Evolutionary conservation across 2,888 invertebrate genomes (phyloP), one percentile per base, ranked within the genome.

Genomic region (Aplocera efformata): DNA sequence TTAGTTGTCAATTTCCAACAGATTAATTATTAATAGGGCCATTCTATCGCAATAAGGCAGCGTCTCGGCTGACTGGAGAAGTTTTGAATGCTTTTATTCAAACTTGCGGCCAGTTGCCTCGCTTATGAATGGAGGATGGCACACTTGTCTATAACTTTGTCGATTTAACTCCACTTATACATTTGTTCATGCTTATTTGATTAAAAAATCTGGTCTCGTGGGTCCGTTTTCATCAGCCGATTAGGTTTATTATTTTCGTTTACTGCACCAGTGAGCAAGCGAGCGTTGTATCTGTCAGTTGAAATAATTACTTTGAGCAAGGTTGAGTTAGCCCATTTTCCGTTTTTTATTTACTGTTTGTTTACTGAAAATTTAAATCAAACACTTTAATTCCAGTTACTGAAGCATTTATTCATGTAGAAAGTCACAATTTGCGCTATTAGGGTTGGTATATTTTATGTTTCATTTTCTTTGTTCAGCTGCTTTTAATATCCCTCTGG

Each of bases 81-180:
- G 70, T 82, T 82, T 63, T 67, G 72, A 77, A 77, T 72, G 76
- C 67, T 71, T 76, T 69, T 71, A 76, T 81, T 79, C 64, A 74
- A 82, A 82, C 63, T 81, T 79, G 67, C 50, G 66, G 63, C 46
- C 54, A 55, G 62, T 60, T 60, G 49, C 43, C 50, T 55, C 46
- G 57, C 55, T 64, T 58, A 69, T 79, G 72, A 83, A 80, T 76
- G 69, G 72, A 58, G 63, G 66, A 64, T 67, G 67, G 66, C 65
- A 68, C 67, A 72, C 70, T 74, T 74, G 66, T 66, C 53, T 42
- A 59, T 64, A 82, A 80, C 77, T 82, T 79, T 60, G 67, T 50
- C 72, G 72, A 79, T 80, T 75, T 74, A 75, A 76, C 72, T 74
- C 64, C 42, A 57, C 53, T 48, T 57, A 53, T 62, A 56, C 63